phyloP scores from a whole-genome alignment of 2,888 invertebrate genomes.

The Pterostichus niger region DNA sequence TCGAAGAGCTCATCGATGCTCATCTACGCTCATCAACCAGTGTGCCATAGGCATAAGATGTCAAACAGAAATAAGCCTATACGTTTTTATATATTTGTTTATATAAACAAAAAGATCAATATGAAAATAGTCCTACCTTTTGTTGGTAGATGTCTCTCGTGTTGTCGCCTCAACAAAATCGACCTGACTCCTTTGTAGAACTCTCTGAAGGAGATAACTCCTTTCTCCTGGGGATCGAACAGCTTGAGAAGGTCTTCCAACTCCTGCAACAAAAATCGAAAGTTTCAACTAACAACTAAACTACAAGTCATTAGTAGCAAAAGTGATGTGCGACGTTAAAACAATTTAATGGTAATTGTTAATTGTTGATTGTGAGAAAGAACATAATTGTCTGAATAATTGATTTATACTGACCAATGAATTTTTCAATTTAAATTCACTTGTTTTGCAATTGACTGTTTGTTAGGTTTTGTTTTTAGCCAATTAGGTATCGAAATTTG shows the following conservation, averaged over 20 bases:
- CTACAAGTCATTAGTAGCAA: conserved; percentile 18
- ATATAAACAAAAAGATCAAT: no score
- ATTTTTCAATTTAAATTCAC: not conserved
- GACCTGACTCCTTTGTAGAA: conserved; percentile 71
- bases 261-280: conserved; percentile 70
- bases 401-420: not conserved
- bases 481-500: no score
- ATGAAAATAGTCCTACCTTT: conserved; percentile 43
- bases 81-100: no score
- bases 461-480: no score
- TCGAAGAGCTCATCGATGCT: no score
- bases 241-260: conserved; percentile 70
- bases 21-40: no score
- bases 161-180: conserved; percentile 67
- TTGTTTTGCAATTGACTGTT: no score
- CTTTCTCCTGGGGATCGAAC: conserved; percentile 70
- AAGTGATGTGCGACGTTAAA: not conserved
- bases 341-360: conserved; percentile 29
- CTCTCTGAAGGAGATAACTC: conserved; percentile 71
- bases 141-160: no score
- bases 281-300: not conserved
- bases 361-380: conserved; percentile 17
- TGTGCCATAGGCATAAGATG: no score
- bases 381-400: not conserved
- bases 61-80: no score